Evolutionary conservation across 2,113 vertebrate genomes (phyloP).

Genomic region (Pogonocichla stellata): DNA sequence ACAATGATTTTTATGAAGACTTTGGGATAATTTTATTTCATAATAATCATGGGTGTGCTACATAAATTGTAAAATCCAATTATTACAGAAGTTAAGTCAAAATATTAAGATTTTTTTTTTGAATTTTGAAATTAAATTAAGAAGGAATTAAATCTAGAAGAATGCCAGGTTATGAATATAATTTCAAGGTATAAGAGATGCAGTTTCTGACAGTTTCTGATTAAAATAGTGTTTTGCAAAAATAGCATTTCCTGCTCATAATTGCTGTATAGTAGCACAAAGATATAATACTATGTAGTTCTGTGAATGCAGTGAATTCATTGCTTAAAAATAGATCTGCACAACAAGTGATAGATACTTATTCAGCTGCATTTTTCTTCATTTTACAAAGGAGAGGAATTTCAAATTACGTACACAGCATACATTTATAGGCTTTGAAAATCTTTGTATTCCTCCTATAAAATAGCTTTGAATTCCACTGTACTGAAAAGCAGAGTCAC

Average conservation of each 20-base stretch:
- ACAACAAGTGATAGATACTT: not conserved
- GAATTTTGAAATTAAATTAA: not conserved
- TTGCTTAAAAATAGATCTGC: not conserved
- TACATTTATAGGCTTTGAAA: not conserved
- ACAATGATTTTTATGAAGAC: not conserved
- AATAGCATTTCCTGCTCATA: not conserved
- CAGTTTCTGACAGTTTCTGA: not conserved
- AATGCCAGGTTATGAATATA: not conserved
- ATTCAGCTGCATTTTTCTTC: not conserved
- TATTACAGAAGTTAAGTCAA: not conserved
- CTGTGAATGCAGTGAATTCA: not conserved
- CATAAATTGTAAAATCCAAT: not conserved
- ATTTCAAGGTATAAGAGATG: not conserved
- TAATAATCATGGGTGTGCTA: not conserved
- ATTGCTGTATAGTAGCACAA: not conserved
- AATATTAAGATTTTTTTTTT: not conserved
- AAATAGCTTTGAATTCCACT: not conserved
- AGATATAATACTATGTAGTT: not conserved
- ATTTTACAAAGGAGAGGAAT: not conserved
- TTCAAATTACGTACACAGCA: not conserved
- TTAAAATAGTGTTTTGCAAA: not conserved
- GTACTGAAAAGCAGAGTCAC: not conserved
- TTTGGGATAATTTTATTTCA: not conserved
- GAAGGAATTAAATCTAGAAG: not conserved
- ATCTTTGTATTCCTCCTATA: not conserved